Evolutionary conservation across 2,888 invertebrate species (phyloP).

Genomic region (Drosophila merina): DNA sequence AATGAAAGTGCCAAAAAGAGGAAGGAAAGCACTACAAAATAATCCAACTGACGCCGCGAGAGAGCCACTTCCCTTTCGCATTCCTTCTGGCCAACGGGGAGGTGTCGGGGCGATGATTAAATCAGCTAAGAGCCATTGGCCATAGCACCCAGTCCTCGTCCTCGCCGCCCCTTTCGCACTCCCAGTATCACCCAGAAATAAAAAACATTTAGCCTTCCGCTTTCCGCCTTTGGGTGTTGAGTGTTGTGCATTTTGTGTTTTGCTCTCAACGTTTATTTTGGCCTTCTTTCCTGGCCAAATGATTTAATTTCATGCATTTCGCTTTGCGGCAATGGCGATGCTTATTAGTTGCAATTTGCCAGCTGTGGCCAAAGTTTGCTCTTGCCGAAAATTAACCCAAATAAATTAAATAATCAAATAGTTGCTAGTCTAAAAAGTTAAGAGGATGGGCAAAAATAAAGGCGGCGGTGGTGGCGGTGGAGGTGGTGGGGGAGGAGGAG

Average conservation of each 20-base stretch:
- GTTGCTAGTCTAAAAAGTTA: slow-evolving; percentile 49
- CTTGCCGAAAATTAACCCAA: slow-evolving; percentile 34
- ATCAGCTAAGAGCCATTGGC: slow-evolving; percentile 61
- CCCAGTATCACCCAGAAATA: neutral
- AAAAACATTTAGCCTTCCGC: slow-evolving; percentile 25
- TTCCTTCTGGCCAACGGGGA: slow-evolving; percentile 26
- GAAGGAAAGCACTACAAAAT: slow-evolving; percentile 58
- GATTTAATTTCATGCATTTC: slow-evolving; percentile 70
- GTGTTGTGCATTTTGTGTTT: slow-evolving; percentile 56
- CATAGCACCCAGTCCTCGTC: slow-evolving; percentile 37
- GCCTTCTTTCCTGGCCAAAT: slow-evolving; percentile 37
- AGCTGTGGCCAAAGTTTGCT: slow-evolving; percentile 53
- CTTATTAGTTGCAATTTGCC: slow-evolving; percentile 73
- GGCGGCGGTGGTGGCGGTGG: slow-evolving; percentile 66
- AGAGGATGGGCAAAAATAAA: slow-evolving; percentile 81
- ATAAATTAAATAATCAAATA: slow-evolving; percentile 55
- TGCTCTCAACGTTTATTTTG: slow-evolving; percentile 61
- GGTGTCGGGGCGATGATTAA: slow-evolving; percentile 50
- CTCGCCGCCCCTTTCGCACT: slow-evolving; percentile 2
- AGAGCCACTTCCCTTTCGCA: slow-evolving; percentile 35
- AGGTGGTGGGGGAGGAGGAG: slow-evolving; percentile 58
- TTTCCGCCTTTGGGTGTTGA: slow-evolving; percentile 26
- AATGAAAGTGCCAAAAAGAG: slow-evolving; percentile 42
- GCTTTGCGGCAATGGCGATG: slow-evolving; percentile 43
- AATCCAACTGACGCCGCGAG: slow-evolving; percentile 56